Conservation (phyloP, 2,888 invertebrate genomes). For the Camptogramma bilineatum region DNA sequence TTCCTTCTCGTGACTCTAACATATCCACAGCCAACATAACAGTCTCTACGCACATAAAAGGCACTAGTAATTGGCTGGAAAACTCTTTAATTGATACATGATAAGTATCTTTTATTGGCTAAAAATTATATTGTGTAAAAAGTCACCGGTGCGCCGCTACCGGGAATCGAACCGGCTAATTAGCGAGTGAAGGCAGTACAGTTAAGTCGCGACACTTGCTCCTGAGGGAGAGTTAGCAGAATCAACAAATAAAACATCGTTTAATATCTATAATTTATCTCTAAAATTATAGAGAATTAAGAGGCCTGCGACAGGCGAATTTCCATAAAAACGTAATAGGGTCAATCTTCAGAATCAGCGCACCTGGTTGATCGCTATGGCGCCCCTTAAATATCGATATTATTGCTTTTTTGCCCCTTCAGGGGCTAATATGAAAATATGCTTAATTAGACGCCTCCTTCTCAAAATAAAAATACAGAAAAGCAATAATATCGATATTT, state of each 20-base stretch:
- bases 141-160: slow-evolving; percentile 56
- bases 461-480: too few species aligned
- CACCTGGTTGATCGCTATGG: too few species aligned
- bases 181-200: slow-evolving; percentile 63
- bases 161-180: slow-evolving; percentile 73
- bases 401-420: too few species aligned
- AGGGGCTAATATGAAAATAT: too few species aligned
- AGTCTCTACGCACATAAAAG: slow-evolving; percentile 42
- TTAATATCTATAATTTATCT: not conserved
- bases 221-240: slow-evolving; percentile 49
- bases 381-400: too few species aligned
- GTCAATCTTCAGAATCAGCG: too few species aligned
- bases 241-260: slow-evolving; percentile 5
- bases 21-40: slow-evolving; percentile 8
- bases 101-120: slow-evolving; percentile 71
- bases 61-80: slow-evolving; percentile 60
- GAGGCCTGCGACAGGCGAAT: too few species aligned
- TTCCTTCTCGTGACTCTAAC: not conserved
- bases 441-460: too few species aligned
- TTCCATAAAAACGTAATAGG: too few species aligned
- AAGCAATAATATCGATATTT: too few species aligned
- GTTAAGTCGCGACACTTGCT: slow-evolving; percentile 66
- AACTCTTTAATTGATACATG: slow-evolving; percentile 64
- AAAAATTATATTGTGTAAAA: slow-evolving; percentile 68
- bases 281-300: not conserved